Conservation (phyloP, 2,113 vertebrate genomes). For the Daphoenositta chrysoptera region DNA sequence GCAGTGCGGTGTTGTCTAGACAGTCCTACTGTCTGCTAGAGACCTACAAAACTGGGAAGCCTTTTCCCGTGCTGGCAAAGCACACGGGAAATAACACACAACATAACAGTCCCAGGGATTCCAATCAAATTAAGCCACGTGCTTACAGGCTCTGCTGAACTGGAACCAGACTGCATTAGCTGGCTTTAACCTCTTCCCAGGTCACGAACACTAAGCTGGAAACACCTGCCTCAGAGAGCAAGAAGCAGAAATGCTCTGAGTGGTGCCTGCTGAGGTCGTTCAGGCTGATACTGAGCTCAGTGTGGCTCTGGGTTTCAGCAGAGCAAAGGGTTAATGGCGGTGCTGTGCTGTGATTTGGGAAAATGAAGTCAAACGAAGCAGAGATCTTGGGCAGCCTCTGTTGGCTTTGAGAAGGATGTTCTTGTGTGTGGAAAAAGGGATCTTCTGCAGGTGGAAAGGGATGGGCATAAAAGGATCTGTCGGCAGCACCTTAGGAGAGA, state of each 20-base stretch:
- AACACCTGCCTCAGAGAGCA: background rate
- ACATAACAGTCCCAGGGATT: background rate
- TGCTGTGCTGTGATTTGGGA: background rate
- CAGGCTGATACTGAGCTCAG: rapidly evolving
- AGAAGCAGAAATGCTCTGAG: background rate
- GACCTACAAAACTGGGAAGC: background rate
- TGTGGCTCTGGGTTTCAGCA: background rate
- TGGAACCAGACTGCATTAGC: background rate
- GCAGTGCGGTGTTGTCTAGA: background rate
- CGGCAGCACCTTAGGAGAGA: background rate
- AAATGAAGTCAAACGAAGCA: background rate
- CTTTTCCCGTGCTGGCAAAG: background rate
- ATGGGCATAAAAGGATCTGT: background rate
- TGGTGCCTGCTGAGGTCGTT: background rate
- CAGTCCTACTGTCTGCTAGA: background rate
- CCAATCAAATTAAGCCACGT: background rate
- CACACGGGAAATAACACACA: background rate
- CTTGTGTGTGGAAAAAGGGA: background rate
- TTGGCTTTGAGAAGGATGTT: background rate
- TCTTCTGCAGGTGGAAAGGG: background rate
- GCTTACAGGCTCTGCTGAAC: constrained; percentile 31
- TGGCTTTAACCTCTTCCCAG: constrained; percentile 22
- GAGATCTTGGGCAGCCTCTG: background rate
- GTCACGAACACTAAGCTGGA: background rate
- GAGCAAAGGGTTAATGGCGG: background rate